A percentile compares a stretch with the other conserved stretches of the same genome.
Evolutionary conservation across 2,113 vertebrate genomes (phyloP).

Genomic region (Meleagris gallopavo): DNA sequence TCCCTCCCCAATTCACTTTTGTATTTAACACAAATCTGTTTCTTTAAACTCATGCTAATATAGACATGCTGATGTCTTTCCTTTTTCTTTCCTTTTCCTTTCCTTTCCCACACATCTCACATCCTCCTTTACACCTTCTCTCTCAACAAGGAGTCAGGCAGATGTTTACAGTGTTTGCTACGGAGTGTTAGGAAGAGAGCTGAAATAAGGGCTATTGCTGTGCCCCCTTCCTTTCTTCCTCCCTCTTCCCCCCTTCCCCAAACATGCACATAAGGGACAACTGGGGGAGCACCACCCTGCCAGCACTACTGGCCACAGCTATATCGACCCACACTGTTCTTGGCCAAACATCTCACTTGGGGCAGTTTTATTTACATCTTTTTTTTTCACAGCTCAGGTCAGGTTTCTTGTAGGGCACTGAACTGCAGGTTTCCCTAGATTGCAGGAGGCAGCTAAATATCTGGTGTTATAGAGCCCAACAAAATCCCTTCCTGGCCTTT

Average conservation of each 20-base stretch:
- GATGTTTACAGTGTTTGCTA: no score
- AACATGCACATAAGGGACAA: rapidly evolving
- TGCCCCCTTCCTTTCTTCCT: not conserved
- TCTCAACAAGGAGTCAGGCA: not conserved
- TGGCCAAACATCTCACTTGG: not conserved
- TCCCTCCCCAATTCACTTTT: not conserved
- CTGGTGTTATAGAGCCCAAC: not conserved
- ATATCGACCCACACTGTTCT: not conserved
- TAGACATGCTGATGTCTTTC: not conserved
- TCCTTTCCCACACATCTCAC: not conserved
- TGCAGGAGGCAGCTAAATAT: not conserved
- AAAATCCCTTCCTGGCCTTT: not conserved
- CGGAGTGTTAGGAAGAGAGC: not conserved
- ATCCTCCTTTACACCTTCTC: not conserved
- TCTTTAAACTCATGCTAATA: not conserved
- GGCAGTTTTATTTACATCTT: not conserved
- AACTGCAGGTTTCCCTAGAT: not conserved
- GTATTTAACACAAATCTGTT: not conserved
- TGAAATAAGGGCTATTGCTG: not conserved
- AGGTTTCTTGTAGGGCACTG: not conserved
- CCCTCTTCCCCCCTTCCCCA: not conserved
- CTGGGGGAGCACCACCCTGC: not conserved
- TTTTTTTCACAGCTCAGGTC: not conserved
- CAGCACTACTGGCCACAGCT: not conserved
- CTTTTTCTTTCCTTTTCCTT: not conserved